Conservation (phyloP, 2,888 invertebrate species). For the Exephanes ischioxanthus region DNA sequence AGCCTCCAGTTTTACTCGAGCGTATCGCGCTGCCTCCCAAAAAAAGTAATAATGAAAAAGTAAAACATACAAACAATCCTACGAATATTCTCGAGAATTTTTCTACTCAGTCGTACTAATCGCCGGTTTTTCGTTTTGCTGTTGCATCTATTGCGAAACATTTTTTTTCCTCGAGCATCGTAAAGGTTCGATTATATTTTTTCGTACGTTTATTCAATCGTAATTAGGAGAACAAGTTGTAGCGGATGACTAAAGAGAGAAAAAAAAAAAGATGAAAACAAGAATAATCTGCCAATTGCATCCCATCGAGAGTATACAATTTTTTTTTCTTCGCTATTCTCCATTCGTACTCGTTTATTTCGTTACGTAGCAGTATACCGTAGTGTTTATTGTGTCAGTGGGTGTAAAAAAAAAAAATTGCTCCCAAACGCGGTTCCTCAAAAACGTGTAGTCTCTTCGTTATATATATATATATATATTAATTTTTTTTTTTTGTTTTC, state of each 20-base stretch:
- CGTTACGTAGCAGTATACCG: conserved; percentile 37
- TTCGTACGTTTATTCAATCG: conserved; percentile 3
- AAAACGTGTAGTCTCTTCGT: conserved; percentile 34
- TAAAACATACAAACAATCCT: neutral
- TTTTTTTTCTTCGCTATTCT: neutral
- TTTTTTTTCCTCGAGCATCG: neutral
- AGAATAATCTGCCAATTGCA: neutral
- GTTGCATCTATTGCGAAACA: conserved; percentile 7
- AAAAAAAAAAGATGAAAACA: neutral
- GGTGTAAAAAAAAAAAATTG: neutral
- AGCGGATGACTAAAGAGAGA: neutral
- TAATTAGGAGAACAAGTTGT: neutral
- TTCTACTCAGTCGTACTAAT: conserved; percentile 4
- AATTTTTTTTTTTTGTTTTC: conserved; percentile 20
- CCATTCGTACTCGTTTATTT: conserved; percentile 42
- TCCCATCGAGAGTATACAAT: neutral
- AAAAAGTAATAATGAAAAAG: neutral
- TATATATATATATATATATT: conserved; percentile 35
- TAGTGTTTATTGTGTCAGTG: conserved; percentile 11
- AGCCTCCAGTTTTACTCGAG: conserved; percentile 56
- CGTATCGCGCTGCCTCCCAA: conserved; percentile 28
- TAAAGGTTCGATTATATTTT: neutral
- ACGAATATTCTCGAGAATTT: conserved; percentile 8
- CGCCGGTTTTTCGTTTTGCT: neutral
- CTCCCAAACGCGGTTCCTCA: conserved; percentile 46